Conservation (phyloP, 2,888 invertebrate genomes). For the Trichacis sp. region DNA sequence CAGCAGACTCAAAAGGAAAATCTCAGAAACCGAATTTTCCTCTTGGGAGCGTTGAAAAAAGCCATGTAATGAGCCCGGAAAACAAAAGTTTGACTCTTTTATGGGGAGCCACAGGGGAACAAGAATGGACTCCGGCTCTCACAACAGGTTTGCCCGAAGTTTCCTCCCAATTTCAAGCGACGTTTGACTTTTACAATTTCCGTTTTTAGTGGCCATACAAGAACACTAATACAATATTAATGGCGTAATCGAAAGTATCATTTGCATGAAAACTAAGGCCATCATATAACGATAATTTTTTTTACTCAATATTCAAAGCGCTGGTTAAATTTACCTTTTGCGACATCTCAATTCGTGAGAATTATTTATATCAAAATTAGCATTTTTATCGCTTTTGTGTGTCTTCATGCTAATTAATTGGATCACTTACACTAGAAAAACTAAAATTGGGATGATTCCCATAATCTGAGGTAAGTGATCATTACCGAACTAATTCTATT, state of each 20-base stretch:
- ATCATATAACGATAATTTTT: too few relatives aligned
- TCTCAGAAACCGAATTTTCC: conserved; percentile 50
- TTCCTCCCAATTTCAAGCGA: neutral
- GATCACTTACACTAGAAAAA: too few relatives aligned
- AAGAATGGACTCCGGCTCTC: conserved; percentile 96
- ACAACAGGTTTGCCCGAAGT: conserved; percentile 81
- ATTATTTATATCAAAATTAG: too few relatives aligned
- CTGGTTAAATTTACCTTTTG: too few relatives aligned
- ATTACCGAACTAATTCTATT: too few relatives aligned
- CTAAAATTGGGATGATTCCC: too few relatives aligned
- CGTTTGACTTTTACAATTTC: too few relatives aligned
- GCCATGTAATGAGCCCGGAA: conserved; percentile 47
- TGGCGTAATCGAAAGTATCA: neutral
- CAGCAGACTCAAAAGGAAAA: conserved; percentile 59
- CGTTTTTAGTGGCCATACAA: too few relatives aligned
- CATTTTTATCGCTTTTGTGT: too few relatives aligned
- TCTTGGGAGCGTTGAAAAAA: conserved; percentile 60
- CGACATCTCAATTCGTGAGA: too few relatives aligned
- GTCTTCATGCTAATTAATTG: neutral
- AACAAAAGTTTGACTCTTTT: conserved; percentile 77
- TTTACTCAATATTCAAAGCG: too few relatives aligned
- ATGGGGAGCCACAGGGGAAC: conserved; percentile 97
- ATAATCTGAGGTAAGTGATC: too few relatives aligned
- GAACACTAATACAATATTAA: conserved; percentile 27
- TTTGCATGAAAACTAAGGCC: neutral